Percentiles rank a stretch among this genome's conserved stretches.
These are phyloP conservation scores for Aquatica leii DNA, from an alignment of 2,888 invertebrate genomes.

Conservation along the genomic window DNA sequence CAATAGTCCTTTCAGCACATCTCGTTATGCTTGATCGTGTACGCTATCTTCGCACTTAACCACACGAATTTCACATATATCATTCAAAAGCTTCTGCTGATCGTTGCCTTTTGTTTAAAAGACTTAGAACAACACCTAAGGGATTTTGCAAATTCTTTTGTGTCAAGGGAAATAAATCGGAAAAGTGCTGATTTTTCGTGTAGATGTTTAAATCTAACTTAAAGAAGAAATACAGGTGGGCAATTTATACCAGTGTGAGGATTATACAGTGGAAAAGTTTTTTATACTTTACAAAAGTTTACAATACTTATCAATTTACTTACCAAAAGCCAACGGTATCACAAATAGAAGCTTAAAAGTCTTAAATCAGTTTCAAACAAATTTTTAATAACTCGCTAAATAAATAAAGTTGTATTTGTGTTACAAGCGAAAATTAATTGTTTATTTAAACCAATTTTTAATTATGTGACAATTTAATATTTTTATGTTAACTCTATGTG, in stretches of 20 bases:
- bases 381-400: too few relatives aligned
- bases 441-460: too few relatives aligned
- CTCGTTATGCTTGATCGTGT: constrained; percentile 39
- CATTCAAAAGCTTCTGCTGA: constrained; percentile 21
- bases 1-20: constrained; percentile 43
- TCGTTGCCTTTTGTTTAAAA: constrained; percentile 20
- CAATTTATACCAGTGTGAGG: constrained; percentile 35
- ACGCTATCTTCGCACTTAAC: constrained; percentile 23
- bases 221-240: constrained; percentile 36
- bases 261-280: constrained; percentile 37
- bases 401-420: too few relatives aligned
- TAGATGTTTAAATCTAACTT: constrained; percentile 24
- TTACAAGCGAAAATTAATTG: too few relatives aligned
- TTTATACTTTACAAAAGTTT: constrained; percentile 27
- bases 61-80: constrained; percentile 25
- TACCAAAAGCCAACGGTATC: constrained; percentile 21
- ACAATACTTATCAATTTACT: constrained; percentile 29
- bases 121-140: constrained; percentile 21
- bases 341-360: too few relatives aligned
- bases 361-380: too few relatives aligned
- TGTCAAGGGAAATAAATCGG: constrained; percentile 13
- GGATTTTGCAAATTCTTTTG: constrained; percentile 11
- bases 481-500: too few relatives aligned
- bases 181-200: constrained; percentile 18
- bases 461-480: too few relatives aligned